A percentile compares a stretch with the other conserved stretches of the same genome.
These are phyloP conservation scores for Rutpela maculata DNA, from an alignment of 2,888 invertebrate genomes.

Conservation along the genomic window DNA sequence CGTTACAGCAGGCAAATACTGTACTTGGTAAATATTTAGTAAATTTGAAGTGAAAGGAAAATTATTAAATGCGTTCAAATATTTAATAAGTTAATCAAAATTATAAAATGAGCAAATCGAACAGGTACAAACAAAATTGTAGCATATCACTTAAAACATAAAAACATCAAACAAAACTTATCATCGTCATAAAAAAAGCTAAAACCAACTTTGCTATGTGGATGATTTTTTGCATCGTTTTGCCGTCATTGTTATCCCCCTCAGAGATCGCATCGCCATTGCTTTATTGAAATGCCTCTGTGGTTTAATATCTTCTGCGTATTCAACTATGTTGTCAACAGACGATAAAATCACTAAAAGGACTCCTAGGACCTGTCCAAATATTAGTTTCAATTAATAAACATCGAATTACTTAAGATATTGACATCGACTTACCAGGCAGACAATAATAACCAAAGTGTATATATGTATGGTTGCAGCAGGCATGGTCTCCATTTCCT, in stretches of 20 bases:
- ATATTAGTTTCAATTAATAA: background rate
- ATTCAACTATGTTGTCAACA: constrained; percentile 75
- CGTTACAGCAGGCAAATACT: no score
- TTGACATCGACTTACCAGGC: constrained; percentile 79
- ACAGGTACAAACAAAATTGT: constrained; percentile 50
- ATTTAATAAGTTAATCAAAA: constrained; percentile 45
- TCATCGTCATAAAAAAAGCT: background rate
- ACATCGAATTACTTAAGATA: background rate
- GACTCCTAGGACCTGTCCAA: constrained; percentile 85
- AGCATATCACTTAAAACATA: constrained; percentile 37
- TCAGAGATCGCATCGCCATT: constrained; percentile 90
- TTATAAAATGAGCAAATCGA: constrained; percentile 49
- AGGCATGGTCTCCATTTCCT: constrained; percentile 88
- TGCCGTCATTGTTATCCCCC: constrained; percentile 69
- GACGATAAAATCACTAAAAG: constrained; percentile 89
- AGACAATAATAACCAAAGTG: constrained; percentile 90
- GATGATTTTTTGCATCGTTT: constrained; percentile 64
- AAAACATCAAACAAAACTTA: constrained; percentile 35
- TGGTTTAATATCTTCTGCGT: constrained; percentile 78
- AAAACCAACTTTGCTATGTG: constrained; percentile 53
- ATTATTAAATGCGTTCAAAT: constrained; percentile 22
- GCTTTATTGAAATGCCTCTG: constrained; percentile 92
- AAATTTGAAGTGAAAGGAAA: background rate
- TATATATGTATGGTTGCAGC: constrained; percentile 89
- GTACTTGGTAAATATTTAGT: no score